Evolutionary conservation across 2,797 vertebrate species (phyloP), one percentile per base, ranked within the genome.

Genomic region (Hirundo rustica): DNA sequence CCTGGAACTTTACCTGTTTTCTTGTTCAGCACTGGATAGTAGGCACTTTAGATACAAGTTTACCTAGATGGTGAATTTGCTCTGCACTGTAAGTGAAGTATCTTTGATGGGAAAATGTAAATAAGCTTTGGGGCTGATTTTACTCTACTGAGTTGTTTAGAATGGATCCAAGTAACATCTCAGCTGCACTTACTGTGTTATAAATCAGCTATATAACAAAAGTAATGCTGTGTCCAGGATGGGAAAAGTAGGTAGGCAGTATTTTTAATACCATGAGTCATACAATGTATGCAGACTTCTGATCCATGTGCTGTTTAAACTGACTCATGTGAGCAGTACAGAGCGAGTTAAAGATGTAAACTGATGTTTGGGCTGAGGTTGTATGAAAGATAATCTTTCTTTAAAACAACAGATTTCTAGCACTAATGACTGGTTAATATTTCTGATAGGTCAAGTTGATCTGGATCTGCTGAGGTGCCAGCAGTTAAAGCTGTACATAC

Each of bases 401-500:
- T 12, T 66, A 66, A 45, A 65, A 18, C 16, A 47, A 13, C 60
- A 78, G n/a, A 44, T 79, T 80, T 34, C 8, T 64, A 18, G 26
- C 1, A 5, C 54, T 96, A 68, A 95, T 54, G 29, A 10, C 40
- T 67, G 34, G 18, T 89, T 86, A 50, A 85, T 89, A 30, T 90
- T 93, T 95, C 79, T 91, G 91, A 95, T 53, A 97, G 99, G 99
- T 97, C 99, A 99, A 98, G 99, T 99, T 93, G 99, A 99, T 95
- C 95, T 99, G 93, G 98, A 99, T 91, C 96, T 99, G 54, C 97
- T 99, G 78, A 98, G 99, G 55, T 99, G 99, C 94, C 99, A 99
- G 97, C 99, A 99, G 95, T 97, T 99, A 57, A 98, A 99, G 91
- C 97, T 99, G 18, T 99, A 99, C 89, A 98, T 99, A 75, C 93